Conservation (phyloP, 2,113 vertebrate genomes). For the Euleptes europaea region DNA sequence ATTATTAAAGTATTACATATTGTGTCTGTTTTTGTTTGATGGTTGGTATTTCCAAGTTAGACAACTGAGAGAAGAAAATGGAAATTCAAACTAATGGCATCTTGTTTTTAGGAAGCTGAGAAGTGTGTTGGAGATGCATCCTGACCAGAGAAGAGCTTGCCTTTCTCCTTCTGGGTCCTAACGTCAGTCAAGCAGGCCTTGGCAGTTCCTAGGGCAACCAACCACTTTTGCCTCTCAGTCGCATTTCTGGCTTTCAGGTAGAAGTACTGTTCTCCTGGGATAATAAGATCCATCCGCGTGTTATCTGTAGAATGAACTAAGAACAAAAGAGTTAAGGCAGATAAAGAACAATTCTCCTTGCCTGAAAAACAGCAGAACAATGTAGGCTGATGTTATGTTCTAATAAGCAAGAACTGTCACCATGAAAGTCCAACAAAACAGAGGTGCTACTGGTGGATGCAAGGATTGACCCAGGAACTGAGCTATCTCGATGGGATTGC, state of each 20-base stretch:
- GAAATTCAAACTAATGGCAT: background rate
- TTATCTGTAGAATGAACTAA: slow-evolving; percentile 92
- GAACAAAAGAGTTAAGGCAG: slow-evolving; percentile 30
- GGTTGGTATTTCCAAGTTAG: background rate
- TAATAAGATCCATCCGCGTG: slow-evolving; percentile 92
- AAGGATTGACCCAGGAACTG: too few relatives aligned
- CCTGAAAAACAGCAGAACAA: background rate
- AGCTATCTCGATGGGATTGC: too few relatives aligned
- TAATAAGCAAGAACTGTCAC: background rate
- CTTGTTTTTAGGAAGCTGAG: background rate
- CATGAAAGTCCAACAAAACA: too few relatives aligned
- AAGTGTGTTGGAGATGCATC: background rate
- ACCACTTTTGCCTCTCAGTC: slow-evolving; percentile 94
- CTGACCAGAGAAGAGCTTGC: slow-evolving; percentile 65
- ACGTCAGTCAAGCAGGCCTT: slow-evolving; percentile 97
- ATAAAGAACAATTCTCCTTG: background rate
- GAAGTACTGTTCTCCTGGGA: slow-evolving; percentile 97
- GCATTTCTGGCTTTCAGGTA: slow-evolving; percentile 94
- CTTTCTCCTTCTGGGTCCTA: slow-evolving; percentile 94
- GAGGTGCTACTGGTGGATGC: too few relatives aligned
- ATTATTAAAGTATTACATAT: too few relatives aligned
- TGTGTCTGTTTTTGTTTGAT: background rate
- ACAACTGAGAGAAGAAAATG: background rate
- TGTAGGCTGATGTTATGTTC: background rate
- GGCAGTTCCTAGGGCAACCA: slow-evolving; percentile 93